Evolutionary conservation across 2,888 invertebrate genomes (phyloP).

Genomic region (Spodoptera littoralis): DNA sequence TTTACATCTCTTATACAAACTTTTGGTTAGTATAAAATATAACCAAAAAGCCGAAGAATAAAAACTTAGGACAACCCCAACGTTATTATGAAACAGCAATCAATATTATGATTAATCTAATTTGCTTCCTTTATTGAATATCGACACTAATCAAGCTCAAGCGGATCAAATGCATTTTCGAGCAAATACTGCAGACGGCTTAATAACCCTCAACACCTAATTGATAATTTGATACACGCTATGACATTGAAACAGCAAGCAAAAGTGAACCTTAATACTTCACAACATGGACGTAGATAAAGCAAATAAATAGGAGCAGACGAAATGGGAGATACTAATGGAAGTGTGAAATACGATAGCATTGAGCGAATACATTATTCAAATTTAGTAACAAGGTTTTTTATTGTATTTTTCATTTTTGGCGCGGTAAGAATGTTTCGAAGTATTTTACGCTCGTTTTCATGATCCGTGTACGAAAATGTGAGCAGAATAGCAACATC

Average conservation of each 20-base stretch:
- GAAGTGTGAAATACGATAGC: constrained; percentile 82
- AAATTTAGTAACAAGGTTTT: constrained; percentile 76
- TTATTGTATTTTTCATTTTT: constrained; percentile 64
- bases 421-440: constrained; percentile 56
- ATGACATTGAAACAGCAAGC: constrained; percentile 34
- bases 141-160: constrained; percentile 54
- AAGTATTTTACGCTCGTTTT: constrained; percentile 32
- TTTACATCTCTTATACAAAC: too few species aligned
- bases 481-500: not conserved
- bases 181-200: constrained; percentile 64
- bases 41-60: too few species aligned
- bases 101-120: constrained; percentile 56
- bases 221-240: constrained; percentile 67
- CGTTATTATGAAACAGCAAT: constrained; percentile 7
- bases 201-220: constrained; percentile 67
- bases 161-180: constrained; percentile 68
- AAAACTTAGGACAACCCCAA: too few species aligned
- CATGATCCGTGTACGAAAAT: not conserved
- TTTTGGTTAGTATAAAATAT: too few species aligned
- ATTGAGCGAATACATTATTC: constrained; percentile 80
- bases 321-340: constrained; percentile 74
- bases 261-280: constrained; percentile 48
- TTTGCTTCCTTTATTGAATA: constrained; percentile 54
- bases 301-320: constrained; percentile 51
- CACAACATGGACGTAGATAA: constrained; percentile 31